Evolutionary conservation across 2,113 vertebrate genomes (phyloP), one percentile per base, ranked within the genome.

Genomic region (Ciconia boyciana): DNA sequence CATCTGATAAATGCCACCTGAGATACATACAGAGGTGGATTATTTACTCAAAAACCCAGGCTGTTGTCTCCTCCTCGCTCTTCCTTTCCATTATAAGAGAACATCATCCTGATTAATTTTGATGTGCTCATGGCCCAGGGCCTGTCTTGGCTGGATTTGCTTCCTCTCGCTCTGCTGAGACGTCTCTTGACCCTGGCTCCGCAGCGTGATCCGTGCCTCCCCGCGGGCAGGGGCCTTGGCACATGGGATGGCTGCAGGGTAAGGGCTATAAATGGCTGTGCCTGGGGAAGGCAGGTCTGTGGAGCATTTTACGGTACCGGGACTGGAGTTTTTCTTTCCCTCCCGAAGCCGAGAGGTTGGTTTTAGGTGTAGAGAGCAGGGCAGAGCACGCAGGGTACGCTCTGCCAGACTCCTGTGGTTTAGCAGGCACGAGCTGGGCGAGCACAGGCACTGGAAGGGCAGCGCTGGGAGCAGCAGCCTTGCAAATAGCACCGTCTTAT

Each of bases 391-490:
- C 16, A 9, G 28, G 22, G 29, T 16, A 10, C 0, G 0, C 5
- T 57, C 10, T 55, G 31, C 19, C 13, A 4, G 48, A 12, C n/a
- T 5, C 31, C 79, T 49, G 49, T 29, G n/a, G 41, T 39, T 61
- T 16, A 0, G 0, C 29, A 11, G 52, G 52, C 11, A 8, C 2
- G 13, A 89, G 39, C 54, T 55, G 62, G 46, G 49, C 0, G 1
- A 58, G 51, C 51, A 32, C 36, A 0, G 55, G 15, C 2, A 0
- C 24, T 36, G n/a, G 26, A 65, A 65, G 48, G 52, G 36, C 36
- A 10, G 22, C 6, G 5, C 19, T 32, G 54, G 62, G 58, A 89
- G 41, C 24, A 14, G 14, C 58, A 65, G 64, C 60, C 49, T 86
- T 62, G 28, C 34, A 29, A 21, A 22, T 17, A n/a, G 22, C 29